Evolutionary conservation across 2,888 invertebrate species (phyloP).

Genomic region (Apamea epomidion): DNA sequence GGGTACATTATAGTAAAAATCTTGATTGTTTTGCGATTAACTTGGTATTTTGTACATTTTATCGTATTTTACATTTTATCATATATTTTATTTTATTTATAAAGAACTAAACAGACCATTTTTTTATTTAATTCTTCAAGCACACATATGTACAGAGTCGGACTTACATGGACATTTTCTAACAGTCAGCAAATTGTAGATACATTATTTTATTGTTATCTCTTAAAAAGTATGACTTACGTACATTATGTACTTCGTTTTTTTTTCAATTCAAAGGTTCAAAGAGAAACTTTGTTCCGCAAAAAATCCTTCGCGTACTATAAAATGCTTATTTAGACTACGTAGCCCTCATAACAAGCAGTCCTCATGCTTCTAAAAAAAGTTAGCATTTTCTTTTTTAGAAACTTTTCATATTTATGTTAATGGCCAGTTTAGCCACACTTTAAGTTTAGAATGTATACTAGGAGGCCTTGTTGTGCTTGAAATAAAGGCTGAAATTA

Average conservation of each 20-base stretch:
- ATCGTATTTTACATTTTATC: no score
- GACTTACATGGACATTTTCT: neutral
- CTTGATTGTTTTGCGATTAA: neutral
- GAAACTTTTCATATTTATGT: conserved; percentile 41
- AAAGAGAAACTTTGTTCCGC: neutral
- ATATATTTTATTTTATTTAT: no score
- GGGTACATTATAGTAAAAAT: neutral
- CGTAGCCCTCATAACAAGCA: neutral
- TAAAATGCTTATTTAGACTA: neutral
- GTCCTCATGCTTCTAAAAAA: conserved; percentile 4
- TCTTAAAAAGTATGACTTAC: neutral
- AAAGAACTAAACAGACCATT: neutral
- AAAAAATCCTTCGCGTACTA: neutral
- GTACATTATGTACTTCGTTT: neutral
- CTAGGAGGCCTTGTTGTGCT: conserved; percentile 34
- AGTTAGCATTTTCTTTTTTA: conserved; percentile 18
- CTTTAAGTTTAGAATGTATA: conserved; percentile 40
- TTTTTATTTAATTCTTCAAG: neutral
- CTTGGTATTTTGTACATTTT: neutral
- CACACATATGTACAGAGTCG: neutral
- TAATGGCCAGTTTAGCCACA: conserved; percentile 22
- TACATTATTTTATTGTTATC: neutral
- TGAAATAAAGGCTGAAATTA: conserved; percentile 46
- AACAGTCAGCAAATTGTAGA: neutral
- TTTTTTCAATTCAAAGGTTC: neutral